A percentile compares a stretch with the other conserved stretches of the same genome.
Evolutionary conservation across 2,113 vertebrate genomes (phyloP).

Genomic region (Rhombomys opimus): DNA sequence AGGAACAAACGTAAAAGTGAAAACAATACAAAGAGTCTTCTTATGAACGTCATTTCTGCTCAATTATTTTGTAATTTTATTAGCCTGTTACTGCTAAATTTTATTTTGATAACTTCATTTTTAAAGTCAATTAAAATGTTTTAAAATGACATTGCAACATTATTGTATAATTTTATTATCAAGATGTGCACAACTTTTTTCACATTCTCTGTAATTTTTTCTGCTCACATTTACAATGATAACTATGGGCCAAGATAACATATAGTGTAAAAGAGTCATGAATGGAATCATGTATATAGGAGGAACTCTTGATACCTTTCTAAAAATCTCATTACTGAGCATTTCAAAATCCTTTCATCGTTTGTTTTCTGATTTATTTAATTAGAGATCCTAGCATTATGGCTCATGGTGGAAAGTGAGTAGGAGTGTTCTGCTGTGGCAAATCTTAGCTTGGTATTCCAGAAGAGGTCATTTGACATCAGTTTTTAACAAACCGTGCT

Average conservation of each 20-base stretch:
- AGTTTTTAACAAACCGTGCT: neutral
- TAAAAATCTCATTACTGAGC: neutral
- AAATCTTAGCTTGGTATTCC: neutral
- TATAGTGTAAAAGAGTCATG: neutral
- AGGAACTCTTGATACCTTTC: neutral
- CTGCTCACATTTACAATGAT: neutral
- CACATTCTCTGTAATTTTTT: neutral
- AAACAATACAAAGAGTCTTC: neutral
- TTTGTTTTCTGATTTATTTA: neutral
- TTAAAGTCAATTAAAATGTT: conserved; percentile 15
- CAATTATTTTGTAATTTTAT: neutral
- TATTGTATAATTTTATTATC: neutral
- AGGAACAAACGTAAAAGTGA: neutral
- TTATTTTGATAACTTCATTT: conserved; percentile 32
- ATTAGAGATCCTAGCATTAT: neutral
- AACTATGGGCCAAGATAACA: neutral
- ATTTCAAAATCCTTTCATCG: neutral
- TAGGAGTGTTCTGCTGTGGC: neutral
- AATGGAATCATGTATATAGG: neutral
- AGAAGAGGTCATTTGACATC: neutral
- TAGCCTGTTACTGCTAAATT: neutral
- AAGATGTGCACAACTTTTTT: neutral
- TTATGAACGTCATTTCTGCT: conserved; percentile 6
- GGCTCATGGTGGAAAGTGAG: neutral
- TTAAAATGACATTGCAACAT: conserved; percentile 18